Base-by-base conservation (phyloP, 2,113 vertebrate genomes). In the Cryptomyrus ogoouensis region DNA sequence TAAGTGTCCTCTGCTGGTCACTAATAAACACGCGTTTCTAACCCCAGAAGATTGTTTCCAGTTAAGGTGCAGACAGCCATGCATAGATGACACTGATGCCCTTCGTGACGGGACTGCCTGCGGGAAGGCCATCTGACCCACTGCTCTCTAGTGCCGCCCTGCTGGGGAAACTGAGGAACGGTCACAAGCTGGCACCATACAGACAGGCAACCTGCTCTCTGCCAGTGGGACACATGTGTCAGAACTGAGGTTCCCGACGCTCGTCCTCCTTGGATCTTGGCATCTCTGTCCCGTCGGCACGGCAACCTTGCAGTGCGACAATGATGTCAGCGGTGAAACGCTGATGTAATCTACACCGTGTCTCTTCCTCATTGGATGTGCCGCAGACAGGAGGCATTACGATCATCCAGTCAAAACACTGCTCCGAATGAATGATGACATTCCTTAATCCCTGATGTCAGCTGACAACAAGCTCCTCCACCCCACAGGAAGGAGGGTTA, bases 401-500 rank as follows among this genome's bases (percentile, higher is more conserved):
- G 2, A 31, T 13, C 62, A 31, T 13, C 62, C n/a, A 70, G n/a
- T 27, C 62, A 31, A 31, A 12, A 70, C n/a, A 1, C 10, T 1
- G 83, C 44, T 49, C 46, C n/a, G 47, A n/a, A 15, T 42, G 70
- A 15, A 88, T 66, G 70, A 88, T 89, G 52, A 86, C 62, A 84
- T 88, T 88, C 49, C 66, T 35, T 89, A 39, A 89, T 89, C 89
- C 88, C 56, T n/a, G 44, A 56, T 27, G 90, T 92, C 77, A 88
- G 77, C 88, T 83, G 88, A 92, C 42, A 80, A 83, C 83, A 62
- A 90, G 88, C 90, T 87, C 89, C 87, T 90, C 74, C 35, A 24
- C 17, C 83, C 80, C 12, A 62, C 44, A 49, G 91, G 89, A 88
- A 83, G 86, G 92, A 88, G 84, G 90, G 91, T 92, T 91, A 92